Evolutionary conservation across 2,888 invertebrate species (phyloP).

Genomic region (Timandra comae): DNA sequence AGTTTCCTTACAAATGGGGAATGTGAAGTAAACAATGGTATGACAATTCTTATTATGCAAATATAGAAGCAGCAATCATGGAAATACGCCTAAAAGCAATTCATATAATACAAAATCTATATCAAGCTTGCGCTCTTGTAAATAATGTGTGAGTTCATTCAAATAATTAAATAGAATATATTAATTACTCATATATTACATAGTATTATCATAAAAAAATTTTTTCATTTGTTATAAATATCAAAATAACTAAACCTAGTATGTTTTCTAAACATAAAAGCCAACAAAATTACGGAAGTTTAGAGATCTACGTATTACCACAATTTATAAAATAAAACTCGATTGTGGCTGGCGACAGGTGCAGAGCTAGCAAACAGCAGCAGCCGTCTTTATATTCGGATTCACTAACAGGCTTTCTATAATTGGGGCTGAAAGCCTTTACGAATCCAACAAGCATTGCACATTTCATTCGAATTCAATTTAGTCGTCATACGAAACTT

Average conservation of each 20-base stretch:
- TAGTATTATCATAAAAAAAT: conserved; percentile 49
- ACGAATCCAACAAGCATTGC: no score
- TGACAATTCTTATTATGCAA: conserved; percentile 30
- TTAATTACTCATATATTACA: conserved; percentile 63
- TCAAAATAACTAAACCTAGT: conserved; percentile 49
- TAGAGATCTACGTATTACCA: conserved; percentile 39
- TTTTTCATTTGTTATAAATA: conserved; percentile 58
- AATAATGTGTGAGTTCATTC: conserved; percentile 46
- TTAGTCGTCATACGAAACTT: conserved; percentile 15
- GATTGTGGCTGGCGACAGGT: conserved; percentile 13
- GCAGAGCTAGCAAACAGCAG: conserved; percentile 1
- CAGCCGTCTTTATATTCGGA: conserved; percentile 3
- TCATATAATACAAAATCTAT: conserved; percentile 44
- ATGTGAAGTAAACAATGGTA: conserved; percentile 34
- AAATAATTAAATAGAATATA: conserved; percentile 61
- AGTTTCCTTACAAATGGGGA: conserved; percentile 19
- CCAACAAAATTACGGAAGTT: conserved; percentile 34
- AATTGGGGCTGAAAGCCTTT: no score
- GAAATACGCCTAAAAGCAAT: conserved; percentile 41
- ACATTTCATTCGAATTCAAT: conserved; percentile 3
- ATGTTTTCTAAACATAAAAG: conserved; percentile 35
- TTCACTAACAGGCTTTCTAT: no score
- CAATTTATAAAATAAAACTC: conserved; percentile 19
- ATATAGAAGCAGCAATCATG: conserved; percentile 36
- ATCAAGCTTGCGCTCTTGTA: conserved; percentile 44